These are phyloP conservation scores for Nothocercus nigrocapillus DNA, from an alignment of 2,113 vertebrate species.

Conservation along the genomic window DNA sequence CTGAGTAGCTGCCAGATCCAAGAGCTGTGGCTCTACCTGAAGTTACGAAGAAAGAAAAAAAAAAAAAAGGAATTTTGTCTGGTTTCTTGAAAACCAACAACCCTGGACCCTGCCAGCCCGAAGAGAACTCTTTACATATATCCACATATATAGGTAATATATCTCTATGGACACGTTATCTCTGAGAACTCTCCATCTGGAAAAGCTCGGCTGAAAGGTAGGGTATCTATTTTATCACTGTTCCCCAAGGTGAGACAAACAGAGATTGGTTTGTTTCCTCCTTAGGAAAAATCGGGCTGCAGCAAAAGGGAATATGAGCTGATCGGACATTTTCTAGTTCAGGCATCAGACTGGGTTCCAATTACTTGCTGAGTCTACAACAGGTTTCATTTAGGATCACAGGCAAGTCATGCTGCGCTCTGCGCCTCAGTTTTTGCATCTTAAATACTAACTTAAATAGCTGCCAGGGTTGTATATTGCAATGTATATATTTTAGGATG, in stretches of 20 bases:
- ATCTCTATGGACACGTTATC: background rate
- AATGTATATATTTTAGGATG: background rate
- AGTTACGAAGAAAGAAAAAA: background rate
- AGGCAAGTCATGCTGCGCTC: background rate
- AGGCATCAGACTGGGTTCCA: background rate
- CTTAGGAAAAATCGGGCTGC: background rate
- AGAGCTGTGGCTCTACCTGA: background rate
- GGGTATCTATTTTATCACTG: background rate
- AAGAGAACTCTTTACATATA: background rate
- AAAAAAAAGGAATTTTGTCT: background rate
- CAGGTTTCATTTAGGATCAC: background rate
- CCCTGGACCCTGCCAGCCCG: background rate
- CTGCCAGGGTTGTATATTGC: background rate
- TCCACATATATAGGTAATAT: background rate
- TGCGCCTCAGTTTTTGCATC: background rate
- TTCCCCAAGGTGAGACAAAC: background rate
- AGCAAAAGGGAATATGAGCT: background rate
- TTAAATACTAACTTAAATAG: background rate
- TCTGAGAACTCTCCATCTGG: background rate
- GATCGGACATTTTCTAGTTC: background rate
- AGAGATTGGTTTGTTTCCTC: background rate
- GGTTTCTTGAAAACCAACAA: background rate
- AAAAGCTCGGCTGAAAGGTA: background rate
- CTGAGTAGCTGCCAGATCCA: background rate
- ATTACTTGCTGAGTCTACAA: background rate